Evolutionary conservation across 2,888 invertebrate genomes (phyloP).

Genomic region (Parthenolecanium corni): DNA sequence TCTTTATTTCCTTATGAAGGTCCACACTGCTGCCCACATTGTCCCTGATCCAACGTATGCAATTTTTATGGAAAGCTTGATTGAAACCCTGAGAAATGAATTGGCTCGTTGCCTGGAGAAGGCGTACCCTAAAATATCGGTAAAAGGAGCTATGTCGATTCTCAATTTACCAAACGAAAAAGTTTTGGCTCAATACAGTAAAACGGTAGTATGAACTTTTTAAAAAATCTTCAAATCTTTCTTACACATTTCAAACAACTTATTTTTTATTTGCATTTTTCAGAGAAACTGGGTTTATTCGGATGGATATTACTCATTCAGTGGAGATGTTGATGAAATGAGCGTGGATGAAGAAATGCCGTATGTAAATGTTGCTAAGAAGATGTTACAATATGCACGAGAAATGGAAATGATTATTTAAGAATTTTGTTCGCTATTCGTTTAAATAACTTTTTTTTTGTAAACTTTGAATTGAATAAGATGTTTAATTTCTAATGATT

Average conservation of each 20-base stretch:
- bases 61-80: conserved; percentile 88
- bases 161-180: conserved; percentile 69
- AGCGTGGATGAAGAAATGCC: conserved; percentile 69
- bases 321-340: conserved; percentile 52
- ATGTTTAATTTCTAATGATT: not conserved
- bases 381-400: conserved; percentile 91
- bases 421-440: conserved; percentile 33
- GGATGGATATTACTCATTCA: conserved; percentile 73
- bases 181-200: conserved; percentile 66
- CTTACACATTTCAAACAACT: not conserved
- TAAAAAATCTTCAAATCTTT: conserved; percentile 10
- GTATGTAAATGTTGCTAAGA: conserved; percentile 78
- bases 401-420: conserved; percentile 99
- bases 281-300: conserved; percentile 74
- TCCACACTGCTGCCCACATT: conserved; percentile 65
- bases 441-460: conserved; percentile 3
- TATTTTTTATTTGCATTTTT: conserved; percentile 37
- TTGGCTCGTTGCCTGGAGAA: conserved; percentile 94
- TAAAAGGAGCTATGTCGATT: conserved; percentile 77
- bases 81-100: conserved; percentile 91
- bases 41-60: conserved; percentile 93
- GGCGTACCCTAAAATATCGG: conserved; percentile 81
- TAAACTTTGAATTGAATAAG: conserved; percentile 5
- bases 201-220: conserved; percentile 47
- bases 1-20: conserved; percentile 1